Conservation (phyloP, 1,140 invertebrate species). For the Apolygus lucorum region DNA sequence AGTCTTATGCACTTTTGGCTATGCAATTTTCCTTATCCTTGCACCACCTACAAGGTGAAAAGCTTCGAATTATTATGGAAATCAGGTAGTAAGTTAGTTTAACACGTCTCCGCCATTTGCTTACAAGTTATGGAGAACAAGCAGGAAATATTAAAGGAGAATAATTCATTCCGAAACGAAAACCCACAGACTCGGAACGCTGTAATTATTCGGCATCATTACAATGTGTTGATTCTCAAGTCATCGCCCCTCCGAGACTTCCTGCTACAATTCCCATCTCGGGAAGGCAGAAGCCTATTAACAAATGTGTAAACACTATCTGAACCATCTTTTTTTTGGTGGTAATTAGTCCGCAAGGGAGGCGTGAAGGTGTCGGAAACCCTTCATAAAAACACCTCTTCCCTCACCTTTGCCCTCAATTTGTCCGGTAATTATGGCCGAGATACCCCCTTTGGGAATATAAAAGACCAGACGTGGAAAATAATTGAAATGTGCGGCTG, state of each 20-base stretch:
- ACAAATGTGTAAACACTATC: conserved; percentile 13
- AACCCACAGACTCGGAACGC: background rate
- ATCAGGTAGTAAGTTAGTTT: no score
- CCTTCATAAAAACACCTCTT: no score
- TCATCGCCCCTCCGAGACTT: background rate
- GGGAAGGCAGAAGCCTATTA: background rate
- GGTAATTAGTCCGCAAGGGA: background rate
- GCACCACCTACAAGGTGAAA: no score
- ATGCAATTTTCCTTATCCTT: no score
- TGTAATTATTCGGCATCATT: background rate
- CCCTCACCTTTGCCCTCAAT: no score
- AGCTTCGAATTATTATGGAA: no score
- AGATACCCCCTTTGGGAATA: background rate
- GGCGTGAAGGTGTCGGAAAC: no score
- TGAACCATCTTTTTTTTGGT: background rate
- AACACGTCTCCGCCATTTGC: no score
- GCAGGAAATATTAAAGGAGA: background rate
- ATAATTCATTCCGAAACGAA: background rate
- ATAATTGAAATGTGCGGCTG: background rate
- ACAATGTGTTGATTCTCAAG: background rate
- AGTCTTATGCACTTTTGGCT: no score
- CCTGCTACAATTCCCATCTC: background rate
- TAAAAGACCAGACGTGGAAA: background rate
- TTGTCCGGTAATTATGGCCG: no score
- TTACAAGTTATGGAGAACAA: no score